Percentiles rank a stretch among this genome's conserved stretches.
Evolutionary conservation across 2,797 vertebrate genomes (phyloP).

Genomic region (Galaxias olidus): DNA sequence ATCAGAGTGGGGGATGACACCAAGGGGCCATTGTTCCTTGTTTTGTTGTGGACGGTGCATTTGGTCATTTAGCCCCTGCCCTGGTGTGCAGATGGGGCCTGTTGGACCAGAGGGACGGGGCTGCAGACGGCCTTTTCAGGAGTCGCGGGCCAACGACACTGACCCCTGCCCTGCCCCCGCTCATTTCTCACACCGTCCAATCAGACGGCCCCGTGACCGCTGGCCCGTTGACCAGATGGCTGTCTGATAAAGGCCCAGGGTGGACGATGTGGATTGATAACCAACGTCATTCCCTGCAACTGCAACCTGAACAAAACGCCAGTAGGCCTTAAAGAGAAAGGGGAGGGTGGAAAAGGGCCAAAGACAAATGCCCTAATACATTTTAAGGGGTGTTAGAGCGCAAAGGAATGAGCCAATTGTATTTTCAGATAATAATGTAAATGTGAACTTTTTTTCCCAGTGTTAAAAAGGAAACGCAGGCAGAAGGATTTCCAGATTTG

Average conservation of each 20-base stretch:
- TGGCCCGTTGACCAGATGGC: slow-evolving; percentile 73
- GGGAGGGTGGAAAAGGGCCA: no score
- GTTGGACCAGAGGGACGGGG: slow-evolving; percentile 51
- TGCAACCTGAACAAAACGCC: slow-evolving; percentile 1
- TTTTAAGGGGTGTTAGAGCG: no score
- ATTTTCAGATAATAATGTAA: slow-evolving; percentile 35
- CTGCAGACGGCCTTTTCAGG: slow-evolving; percentile 66
- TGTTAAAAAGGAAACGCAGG: no score
- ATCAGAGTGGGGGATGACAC: slow-evolving; percentile 28
- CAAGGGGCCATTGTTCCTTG: slow-evolving; percentile 42
- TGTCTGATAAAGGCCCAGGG: slow-evolving; percentile 65
- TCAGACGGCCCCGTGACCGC: slow-evolving; percentile 57
- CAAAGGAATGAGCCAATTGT: no score
- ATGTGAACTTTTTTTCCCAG: slow-evolving; percentile 47
- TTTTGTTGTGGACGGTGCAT: slow-evolving; percentile 59
- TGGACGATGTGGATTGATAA: slow-evolving; percentile 52
- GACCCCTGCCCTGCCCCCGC: slow-evolving; percentile 58
- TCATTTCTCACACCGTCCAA: slow-evolving; percentile 68
- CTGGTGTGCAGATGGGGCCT: slow-evolving; percentile 58
- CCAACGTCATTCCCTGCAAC: slow-evolving; percentile 24
- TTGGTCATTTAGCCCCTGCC: slow-evolving; percentile 58
- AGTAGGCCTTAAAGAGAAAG: neutral
- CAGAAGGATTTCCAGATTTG: no score
- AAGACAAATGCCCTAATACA: no score
- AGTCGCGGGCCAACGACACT: slow-evolving; percentile 70